Evolutionary conservation across 2,113 vertebrate genomes (phyloP).

Genomic region (Ivindomyrus marchei): DNA sequence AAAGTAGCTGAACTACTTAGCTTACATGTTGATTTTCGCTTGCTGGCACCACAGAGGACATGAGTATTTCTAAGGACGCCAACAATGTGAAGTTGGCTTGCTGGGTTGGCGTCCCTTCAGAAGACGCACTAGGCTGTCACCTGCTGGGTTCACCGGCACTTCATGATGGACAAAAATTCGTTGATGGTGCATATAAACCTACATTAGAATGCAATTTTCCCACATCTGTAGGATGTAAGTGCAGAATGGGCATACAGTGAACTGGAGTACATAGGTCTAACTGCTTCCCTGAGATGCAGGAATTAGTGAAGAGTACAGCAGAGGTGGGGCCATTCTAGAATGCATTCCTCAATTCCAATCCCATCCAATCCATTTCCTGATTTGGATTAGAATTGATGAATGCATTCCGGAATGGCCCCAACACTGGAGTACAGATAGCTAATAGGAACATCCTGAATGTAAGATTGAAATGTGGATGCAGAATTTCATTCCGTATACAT

Average conservation of each 20-base stretch:
- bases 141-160: neutral
- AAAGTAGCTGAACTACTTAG: neutral
- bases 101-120: neutral
- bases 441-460: neutral
- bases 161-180: neutral
- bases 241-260: neutral
- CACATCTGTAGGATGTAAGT: neutral
- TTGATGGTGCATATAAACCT: neutral
- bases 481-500: neutral
- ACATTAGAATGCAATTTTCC: neutral
- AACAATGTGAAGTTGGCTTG: neutral
- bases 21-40: neutral
- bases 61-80: neutral
- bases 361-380: too few relatives aligned
- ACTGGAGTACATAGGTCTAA: neutral
- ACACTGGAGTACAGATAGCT: neutral
- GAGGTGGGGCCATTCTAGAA: neutral
- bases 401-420: too few relatives aligned
- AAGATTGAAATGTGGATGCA: neutral
- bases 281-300: neutral
- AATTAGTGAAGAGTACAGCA: neutral
- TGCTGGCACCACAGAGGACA: neutral
- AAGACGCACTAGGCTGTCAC: neutral
- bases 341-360: neutral
- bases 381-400: too few relatives aligned